Evolutionary conservation across 2,113 vertebrate species (phyloP).

Genomic region (Tychaedon coryphoeus): DNA sequence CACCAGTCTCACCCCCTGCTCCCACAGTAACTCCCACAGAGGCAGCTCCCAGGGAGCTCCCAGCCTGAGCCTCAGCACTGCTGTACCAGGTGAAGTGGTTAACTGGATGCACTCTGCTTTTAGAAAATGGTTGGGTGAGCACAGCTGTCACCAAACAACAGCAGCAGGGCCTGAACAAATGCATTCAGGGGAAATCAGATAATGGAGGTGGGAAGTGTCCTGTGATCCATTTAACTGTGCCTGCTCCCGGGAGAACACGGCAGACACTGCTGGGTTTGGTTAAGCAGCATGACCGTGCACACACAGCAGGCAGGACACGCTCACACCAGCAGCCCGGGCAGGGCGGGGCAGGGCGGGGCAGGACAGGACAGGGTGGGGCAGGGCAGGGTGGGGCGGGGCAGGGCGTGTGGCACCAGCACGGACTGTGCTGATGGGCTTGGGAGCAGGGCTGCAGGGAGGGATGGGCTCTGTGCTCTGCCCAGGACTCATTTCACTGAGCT

Average conservation of each 20-base stretch:
- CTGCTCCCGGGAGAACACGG: conserved; percentile 5
- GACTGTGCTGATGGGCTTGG: not conserved
- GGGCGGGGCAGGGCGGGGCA: not conserved
- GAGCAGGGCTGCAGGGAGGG: not conserved
- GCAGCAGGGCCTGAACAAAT: conserved; percentile 33
- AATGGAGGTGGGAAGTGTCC: conserved; percentile 50
- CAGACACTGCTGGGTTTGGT: not conserved
- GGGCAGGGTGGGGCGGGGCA: not conserved
- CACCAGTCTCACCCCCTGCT: not conserved
- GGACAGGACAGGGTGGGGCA: not conserved
- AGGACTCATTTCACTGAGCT: not conserved
- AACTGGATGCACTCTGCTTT: conserved; percentile 3
- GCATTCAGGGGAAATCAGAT: conserved; percentile 24
- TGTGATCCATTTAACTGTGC: conserved; percentile 52
- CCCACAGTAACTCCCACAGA: not conserved
- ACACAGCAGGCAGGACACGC: accelerated
- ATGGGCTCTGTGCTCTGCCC: not conserved
- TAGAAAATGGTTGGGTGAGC: conserved; percentile 46
- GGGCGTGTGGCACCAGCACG: accelerated
- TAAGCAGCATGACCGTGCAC: not conserved
- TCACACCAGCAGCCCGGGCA: not conserved
- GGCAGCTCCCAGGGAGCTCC: not conserved
- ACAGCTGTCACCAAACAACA: conserved; percentile 55
- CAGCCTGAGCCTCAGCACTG: not conserved
- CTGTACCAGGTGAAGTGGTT: conserved; percentile 7